phyloP scores from a whole-genome alignment of 2,113 vertebrate species.

The Corvus hawaiiensis region DNA sequence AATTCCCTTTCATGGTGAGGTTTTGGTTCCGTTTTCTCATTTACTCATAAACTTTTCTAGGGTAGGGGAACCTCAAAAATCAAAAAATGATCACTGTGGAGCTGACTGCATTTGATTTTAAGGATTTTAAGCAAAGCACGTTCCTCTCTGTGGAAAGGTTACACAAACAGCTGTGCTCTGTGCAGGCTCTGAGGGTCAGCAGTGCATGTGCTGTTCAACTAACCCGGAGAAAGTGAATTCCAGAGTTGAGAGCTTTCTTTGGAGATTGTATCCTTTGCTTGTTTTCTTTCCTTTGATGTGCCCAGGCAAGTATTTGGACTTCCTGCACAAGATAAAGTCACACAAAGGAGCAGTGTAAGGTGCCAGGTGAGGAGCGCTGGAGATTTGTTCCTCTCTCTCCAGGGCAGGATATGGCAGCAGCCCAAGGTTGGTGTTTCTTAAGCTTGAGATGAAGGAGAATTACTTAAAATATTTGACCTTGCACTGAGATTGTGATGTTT shows the following conservation, averaged over 20 bases:
- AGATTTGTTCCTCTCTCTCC: neutral
- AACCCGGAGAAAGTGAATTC: neutral
- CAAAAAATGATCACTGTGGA: neutral
- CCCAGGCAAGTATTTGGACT: neutral
- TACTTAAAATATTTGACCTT: neutral
- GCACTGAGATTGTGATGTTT: neutral
- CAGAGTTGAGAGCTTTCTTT: neutral
- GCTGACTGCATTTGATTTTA: neutral
- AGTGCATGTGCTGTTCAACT: neutral
- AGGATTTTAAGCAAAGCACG: neutral
- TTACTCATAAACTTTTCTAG: neutral
- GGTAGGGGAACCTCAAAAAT: neutral
- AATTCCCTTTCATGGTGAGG: neutral
- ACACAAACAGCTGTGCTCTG: neutral
- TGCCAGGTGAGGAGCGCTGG: neutral
- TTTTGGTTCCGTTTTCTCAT: neutral
- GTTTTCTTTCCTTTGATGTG: constrained; percentile 11
- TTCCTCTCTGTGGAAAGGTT: neutral
- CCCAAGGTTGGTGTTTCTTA: neutral
- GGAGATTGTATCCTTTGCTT: neutral
- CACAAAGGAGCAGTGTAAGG: neutral
- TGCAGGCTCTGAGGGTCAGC: neutral
- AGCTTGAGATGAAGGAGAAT: neutral
- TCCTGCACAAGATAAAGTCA: neutral
- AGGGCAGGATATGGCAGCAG: neutral